Percentiles rank a stretch among this genome's conserved stretches.
These are phyloP conservation scores for Microctonus aethiopoides DNA, from an alignment of 2,888 invertebrate genomes.

Conservation along the genomic window DNA sequence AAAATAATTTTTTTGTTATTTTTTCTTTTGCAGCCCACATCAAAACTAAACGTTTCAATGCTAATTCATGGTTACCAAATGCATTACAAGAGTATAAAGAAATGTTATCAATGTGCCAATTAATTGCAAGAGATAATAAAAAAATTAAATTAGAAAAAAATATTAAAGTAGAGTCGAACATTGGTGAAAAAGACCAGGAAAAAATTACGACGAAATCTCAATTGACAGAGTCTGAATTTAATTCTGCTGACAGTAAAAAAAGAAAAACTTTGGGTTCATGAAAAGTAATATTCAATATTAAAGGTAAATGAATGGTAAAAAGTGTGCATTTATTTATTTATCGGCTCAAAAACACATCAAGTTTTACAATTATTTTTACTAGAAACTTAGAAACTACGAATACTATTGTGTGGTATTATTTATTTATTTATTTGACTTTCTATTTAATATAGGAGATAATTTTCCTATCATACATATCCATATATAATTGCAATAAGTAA, in stretches of 20 bases:
- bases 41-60: slow-evolving; percentile 51
- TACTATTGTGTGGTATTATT: not conserved
- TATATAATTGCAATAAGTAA: too few species aligned
- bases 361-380: slow-evolving; percentile 49
- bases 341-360: slow-evolving; percentile 48
- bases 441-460: slow-evolving; percentile 5
- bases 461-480: slow-evolving; percentile 10
- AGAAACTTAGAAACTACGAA: slow-evolving; percentile 44
- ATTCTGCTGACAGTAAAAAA: not conserved
- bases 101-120: not conserved
- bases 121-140: not conserved
- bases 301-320: slow-evolving; percentile 45
- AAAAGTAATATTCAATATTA: not conserved
- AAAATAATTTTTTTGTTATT: slow-evolving; percentile 2
- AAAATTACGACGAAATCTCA: not conserved
- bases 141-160: not conserved
- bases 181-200: not conserved
- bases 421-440: not conserved
- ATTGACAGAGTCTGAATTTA: not conserved
- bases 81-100: not conserved
- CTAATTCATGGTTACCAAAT: slow-evolving; percentile 44
- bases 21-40: slow-evolving; percentile 51
- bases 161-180: not conserved
- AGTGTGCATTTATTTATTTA: slow-evolving; percentile 53
- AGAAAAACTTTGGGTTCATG: not conserved